Base-by-base conservation (phyloP, 2,113 vertebrate genomes). In the Prolemur simus region DNA sequence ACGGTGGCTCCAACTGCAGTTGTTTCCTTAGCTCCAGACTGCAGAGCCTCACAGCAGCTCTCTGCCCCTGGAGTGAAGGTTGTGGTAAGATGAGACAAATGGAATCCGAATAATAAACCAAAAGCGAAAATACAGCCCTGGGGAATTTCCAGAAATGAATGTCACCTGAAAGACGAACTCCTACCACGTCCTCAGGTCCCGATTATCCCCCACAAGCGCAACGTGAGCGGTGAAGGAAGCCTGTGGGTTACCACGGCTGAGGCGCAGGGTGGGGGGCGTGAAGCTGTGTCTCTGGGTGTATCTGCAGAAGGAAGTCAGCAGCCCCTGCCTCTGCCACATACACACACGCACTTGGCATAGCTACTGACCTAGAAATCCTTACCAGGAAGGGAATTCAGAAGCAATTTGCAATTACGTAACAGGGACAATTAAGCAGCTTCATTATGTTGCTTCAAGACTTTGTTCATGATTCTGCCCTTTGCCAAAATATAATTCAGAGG, bases 281-380 rank as follows among this genome's bases (percentile, higher is more conserved):
- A 58, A 14, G 1, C 29, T 37, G 17, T 29, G 3, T 32, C 73
- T 81, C 10, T 54, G 32, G 32, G 27, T 29, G 10, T 25, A 34
- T 29, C 32, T 74, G 20, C 54, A 52, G 56, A 14, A 81, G 86
- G 52, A 80, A 69, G 69, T 42, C 47, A 58, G 5, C 37, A 27
- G 21, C 21, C 27, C 12, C 23, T 0, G 3, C 4, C 11, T 8
- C 12, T 29, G 4, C 7, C 63, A 5, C 73, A 49, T 1, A 2
- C 42, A 42, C 37, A 32, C 27, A 64, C 17, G 45, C 27, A 34
- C 21, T 6, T 39, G 23, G 14, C n/a, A 56, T 5, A 20, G 6
- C 2, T 39, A 18, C 1, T 6, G 54, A 42, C 23, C 42, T 58
- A 8, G 27, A 68, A 8, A n/a, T 39, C 18, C 78, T 52, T 47